Evolutionary conservation across 2,113 vertebrate species (phyloP).

Genomic region (Illadopsis cleaveri): DNA sequence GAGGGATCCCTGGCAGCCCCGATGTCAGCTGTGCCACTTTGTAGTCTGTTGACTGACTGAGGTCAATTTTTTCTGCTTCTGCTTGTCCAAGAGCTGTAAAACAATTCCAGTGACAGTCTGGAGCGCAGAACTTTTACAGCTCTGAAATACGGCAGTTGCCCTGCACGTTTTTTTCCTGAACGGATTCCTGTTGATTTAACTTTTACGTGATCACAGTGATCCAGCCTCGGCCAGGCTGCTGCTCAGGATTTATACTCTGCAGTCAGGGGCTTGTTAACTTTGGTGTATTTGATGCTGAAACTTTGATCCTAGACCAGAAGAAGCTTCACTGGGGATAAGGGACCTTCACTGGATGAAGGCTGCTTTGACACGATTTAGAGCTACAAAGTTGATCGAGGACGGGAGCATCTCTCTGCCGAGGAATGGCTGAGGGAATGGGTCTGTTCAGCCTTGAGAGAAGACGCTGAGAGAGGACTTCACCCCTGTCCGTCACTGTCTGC

Average conservation of each 20-base stretch:
- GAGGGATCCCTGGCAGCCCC: not conserved
- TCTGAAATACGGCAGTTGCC: fast-evolving
- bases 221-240: fast-evolving
- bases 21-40: not conserved
- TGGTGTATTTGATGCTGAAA: not conserved
- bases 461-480: not conserved
- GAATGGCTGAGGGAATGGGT: not conserved
- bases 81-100: not conserved
- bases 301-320: not conserved
- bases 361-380: not conserved
- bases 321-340: not conserved
- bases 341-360: not conserved
- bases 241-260: fast-evolving
- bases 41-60: fast-evolving
- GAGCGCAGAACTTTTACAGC: not conserved
- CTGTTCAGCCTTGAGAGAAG: not conserved
- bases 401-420: not conserved
- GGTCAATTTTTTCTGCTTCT: not conserved
- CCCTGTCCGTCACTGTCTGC: not conserved
- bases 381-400: not conserved
- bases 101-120: not conserved
- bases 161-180: not conserved
- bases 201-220: fast-evolving
- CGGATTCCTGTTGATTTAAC: too few relatives aligned
- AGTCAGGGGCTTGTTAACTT: not conserved